Conservation (phyloP, 2,888 invertebrate species). For the Arge pagana region DNA sequence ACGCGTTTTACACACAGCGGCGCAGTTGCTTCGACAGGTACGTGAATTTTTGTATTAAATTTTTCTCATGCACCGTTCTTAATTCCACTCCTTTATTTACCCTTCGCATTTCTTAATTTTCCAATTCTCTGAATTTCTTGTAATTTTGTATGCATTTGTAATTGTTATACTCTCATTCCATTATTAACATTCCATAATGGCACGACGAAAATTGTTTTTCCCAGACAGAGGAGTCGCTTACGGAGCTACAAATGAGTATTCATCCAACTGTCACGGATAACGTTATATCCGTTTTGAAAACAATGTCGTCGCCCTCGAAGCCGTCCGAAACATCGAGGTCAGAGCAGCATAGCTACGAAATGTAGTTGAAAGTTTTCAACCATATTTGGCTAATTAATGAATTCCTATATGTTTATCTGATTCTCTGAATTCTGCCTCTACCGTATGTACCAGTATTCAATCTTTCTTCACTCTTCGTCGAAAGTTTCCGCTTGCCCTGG, state of each 20-base stretch:
- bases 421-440: too few species aligned
- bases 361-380: too few species aligned
- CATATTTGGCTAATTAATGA: too few species aligned
- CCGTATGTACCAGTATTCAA: too few species aligned
- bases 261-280: slow-evolving; percentile 63
- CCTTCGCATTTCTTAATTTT: slow-evolving; percentile 20
- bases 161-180: not conserved
- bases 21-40: slow-evolving; percentile 75
- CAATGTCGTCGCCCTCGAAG: slow-evolving; percentile 39
- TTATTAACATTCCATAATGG: not conserved
- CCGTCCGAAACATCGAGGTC: slow-evolving; percentile 42
- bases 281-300: slow-evolving; percentile 60
- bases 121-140: too few species aligned
- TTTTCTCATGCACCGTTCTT: slow-evolving; percentile 23
- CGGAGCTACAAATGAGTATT: slow-evolving; percentile 71
- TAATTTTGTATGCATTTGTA: too few species aligned
- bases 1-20: slow-evolving; percentile 72
- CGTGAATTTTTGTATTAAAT: not conserved
- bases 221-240: slow-evolving; percentile 79
- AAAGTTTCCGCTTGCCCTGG: too few species aligned
- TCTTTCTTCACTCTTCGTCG: too few species aligned
- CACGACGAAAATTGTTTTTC: slow-evolving; percentile 49
- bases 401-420: too few species aligned
- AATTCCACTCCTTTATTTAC: slow-evolving; percentile 5
- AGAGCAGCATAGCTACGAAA: slow-evolving; percentile 37